phyloP scores from a whole-genome alignment of 2,888 invertebrate genomes.

The Epistrophe eligans region DNA sequence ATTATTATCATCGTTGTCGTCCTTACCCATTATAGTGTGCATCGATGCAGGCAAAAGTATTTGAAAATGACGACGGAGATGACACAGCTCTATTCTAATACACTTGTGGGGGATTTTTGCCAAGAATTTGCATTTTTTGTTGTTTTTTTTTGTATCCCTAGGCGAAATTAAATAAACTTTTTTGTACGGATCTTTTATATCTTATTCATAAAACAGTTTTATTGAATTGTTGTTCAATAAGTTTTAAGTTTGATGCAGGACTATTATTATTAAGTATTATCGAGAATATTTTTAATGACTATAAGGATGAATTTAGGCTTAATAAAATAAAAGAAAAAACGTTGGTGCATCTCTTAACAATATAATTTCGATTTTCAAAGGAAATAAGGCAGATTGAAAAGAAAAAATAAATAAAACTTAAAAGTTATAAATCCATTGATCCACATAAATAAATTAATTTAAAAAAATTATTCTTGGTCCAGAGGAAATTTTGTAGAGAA shows the following conservation, averaged over 20 bases:
- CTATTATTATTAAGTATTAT: background rate
- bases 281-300: too few relatives aligned
- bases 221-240: background rate
- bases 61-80: slow-evolving; percentile 11
- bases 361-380: too few relatives aligned
- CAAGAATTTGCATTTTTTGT: slow-evolving; percentile 32
- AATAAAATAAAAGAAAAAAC: too few relatives aligned
- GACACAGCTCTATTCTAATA: slow-evolving; percentile 24
- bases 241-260: slow-evolving; percentile 1
- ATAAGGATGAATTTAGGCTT: too few relatives aligned
- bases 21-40: slow-evolving; percentile 54
- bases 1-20: slow-evolving; percentile 39
- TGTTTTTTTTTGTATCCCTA: slow-evolving; percentile 20
- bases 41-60: slow-evolving; percentile 63
- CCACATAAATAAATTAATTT: too few relatives aligned
- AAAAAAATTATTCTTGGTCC: too few relatives aligned
- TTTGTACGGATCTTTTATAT: slow-evolving; percentile 8
- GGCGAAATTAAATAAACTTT: slow-evolving; percentile 58
- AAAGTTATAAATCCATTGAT: too few relatives aligned
- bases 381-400: too few relatives aligned
- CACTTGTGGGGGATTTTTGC: slow-evolving; percentile 22
- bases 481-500: too few relatives aligned
- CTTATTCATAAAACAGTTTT: slow-evolving; percentile 12
- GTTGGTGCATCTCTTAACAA: too few relatives aligned
- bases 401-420: too few relatives aligned